Base-by-base conservation (phyloP, 2,797 vertebrate genomes). In the Columba guinea region DNA sequence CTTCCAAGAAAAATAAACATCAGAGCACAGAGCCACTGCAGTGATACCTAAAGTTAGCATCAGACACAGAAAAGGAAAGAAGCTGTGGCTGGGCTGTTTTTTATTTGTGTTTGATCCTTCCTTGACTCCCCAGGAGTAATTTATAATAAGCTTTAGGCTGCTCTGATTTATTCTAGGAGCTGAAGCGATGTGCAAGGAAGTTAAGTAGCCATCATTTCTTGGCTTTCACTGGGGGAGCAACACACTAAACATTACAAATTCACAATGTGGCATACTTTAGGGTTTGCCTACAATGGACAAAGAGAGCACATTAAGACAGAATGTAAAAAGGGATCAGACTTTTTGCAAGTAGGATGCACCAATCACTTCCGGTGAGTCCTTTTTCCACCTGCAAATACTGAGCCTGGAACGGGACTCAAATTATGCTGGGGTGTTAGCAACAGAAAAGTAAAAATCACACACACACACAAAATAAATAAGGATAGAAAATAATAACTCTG, bases 91-190 rank as follows among this genome's bases (percentile, higher is more conserved):
- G 49, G 46, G 51, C 35, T 87, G 23, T 1, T 53, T 53, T 85
- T 48, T 60, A 70, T 80, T 89, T 76, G 35, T 26, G 73, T 94
- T 87, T 93, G 85, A 95, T 91, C 69, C 82, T 32, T 52, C 56
- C 16, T 79, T 91, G 68, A 83, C 37, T 91, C 74, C 77, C 55
- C 70, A 89, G 86, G 70, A 93, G 67, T 91, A 84, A 94, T 81
- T 93, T 94, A 90, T 83, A 84, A 81, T 65, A 89, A 76, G 78
- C 59, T 94, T 84, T 84, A 84, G 55, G 51, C 85, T 89, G 63
- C 74, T 82, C 83, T 93, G 73, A 90, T 95, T 95, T 93, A 93
- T 90, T 87, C 88, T 56, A 48, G 55, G 84, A 86, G 51, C 59
- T 76, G 39, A 84, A 90, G 59, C 70, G 88, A 93, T 92, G 93